Evolutionary conservation across 2,113 vertebrate species (phyloP).

Genomic region (Proterorhinus semilunaris): DNA sequence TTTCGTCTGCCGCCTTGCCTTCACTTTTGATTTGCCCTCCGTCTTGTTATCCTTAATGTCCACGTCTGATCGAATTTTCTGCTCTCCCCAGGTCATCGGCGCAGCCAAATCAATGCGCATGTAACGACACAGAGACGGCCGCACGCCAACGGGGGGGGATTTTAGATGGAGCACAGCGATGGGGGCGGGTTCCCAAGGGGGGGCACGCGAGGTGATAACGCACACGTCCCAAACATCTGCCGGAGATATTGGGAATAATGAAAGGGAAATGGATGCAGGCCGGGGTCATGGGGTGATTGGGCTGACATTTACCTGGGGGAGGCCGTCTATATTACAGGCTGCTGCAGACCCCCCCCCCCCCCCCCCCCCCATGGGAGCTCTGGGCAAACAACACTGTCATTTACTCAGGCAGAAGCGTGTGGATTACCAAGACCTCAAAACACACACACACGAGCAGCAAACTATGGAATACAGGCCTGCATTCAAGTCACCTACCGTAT

Average conservation of each 20-base stretch:
- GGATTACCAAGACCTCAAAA: conserved; percentile 57
- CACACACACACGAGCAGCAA: conserved; percentile 29
- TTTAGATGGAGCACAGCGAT: conserved; percentile 25
- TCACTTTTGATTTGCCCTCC: conserved; percentile 20
- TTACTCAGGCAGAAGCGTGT: conserved; percentile 63
- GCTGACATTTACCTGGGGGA: conserved; percentile 78
- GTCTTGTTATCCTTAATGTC: conserved; percentile 13
- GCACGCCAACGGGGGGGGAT: conserved; percentile 12
- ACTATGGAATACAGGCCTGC: conserved; percentile 45
- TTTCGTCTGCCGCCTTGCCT: background rate
- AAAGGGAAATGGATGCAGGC: conserved; percentile 22
- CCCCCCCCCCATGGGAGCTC: conserved; percentile 52
- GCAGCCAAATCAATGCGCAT: conserved; percentile 16
- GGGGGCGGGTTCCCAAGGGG: conserved; percentile 27
- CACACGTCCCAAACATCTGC: conserved; percentile 35
- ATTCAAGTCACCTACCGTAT: background rate
- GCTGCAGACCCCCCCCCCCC: conserved; percentile 39
- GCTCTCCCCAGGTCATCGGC: conserved; percentile 2
- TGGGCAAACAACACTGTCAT: conserved; percentile 77
- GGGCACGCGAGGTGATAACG: conserved; percentile 19
- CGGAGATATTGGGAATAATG: background rate
- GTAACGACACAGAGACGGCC: conserved; percentile 33
- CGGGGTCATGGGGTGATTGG: conserved; percentile 50
- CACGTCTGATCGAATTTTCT: conserved; percentile 25
- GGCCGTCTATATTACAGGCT: conserved; percentile 67